These are phyloP conservation scores for Drosophila imparisetae DNA, from an alignment of 2,888 invertebrate species.

Conservation along the genomic window DNA sequence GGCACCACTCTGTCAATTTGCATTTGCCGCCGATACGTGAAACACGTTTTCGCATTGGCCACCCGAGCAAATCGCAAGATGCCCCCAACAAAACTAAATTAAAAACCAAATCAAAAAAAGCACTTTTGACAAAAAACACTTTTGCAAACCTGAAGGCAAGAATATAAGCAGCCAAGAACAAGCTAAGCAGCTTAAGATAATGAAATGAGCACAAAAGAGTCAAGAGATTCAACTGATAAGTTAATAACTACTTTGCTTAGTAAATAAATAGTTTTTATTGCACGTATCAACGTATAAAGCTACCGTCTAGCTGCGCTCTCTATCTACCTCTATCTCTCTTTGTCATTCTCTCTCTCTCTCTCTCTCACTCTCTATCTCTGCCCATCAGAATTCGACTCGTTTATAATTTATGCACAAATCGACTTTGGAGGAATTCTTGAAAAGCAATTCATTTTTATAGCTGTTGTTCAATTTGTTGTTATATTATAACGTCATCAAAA, in stretches of 20 bases:
- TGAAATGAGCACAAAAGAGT: conserved; percentile 16
- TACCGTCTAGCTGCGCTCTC: conserved; percentile 18
- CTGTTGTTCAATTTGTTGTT: conserved; percentile 19
- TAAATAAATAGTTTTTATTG: conserved; percentile 17
- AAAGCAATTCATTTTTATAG: conserved; percentile 21
- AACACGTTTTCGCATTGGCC: conserved; percentile 61
- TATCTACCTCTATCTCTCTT: not conserved
- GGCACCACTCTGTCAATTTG: conserved; percentile 34
- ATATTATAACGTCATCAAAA: conserved; percentile 65
- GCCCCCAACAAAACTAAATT: conserved; percentile 1
- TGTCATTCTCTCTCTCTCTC: not conserved
- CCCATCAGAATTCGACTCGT: not conserved
- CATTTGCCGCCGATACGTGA: conserved; percentile 50
- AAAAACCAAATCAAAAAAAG: not conserved
- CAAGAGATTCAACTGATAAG: conserved; percentile 32
- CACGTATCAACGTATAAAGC: conserved; percentile 18
- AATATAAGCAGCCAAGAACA: conserved; percentile 4
- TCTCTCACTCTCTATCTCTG: not conserved
- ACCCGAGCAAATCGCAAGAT: conserved; percentile 31
- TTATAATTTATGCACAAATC: conserved; percentile 54
- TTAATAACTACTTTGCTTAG: conserved; percentile 10
- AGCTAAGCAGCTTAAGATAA: conserved; percentile 41
- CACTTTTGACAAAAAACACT: conserved; percentile 3
- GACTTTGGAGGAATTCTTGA: conserved; percentile 18
- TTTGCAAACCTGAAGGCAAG: conserved; percentile 9